Evolutionary conservation across 2,888 invertebrate species (phyloP).

Genomic region (Ennomos quercinarius): DNA sequence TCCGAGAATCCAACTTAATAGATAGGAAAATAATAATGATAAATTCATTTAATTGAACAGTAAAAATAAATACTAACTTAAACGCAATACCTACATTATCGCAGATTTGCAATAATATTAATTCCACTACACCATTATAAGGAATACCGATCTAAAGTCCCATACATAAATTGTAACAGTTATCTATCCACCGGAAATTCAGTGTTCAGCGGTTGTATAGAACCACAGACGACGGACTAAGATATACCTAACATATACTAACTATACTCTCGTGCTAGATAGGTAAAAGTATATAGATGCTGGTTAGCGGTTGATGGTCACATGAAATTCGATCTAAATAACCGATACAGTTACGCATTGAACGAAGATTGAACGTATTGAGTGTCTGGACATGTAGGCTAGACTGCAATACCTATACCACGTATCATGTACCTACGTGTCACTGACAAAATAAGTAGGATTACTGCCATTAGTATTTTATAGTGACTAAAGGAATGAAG

Average conservation of each 20-base stretch:
- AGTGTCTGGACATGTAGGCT: conserved; percentile 29
- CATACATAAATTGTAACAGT: conserved; percentile 18
- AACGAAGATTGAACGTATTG: conserved; percentile 32
- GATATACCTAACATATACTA: too few relatives aligned
- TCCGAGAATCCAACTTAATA: too few relatives aligned
- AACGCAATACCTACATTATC: too few relatives aligned
- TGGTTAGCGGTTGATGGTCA: conserved; percentile 25
- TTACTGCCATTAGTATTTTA: too few relatives aligned
- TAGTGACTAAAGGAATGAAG: too few relatives aligned
- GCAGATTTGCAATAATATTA: conserved; percentile 16
- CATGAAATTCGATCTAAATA: conserved; percentile 53
- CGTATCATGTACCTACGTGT: too few relatives aligned
- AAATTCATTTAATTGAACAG: too few relatives aligned
- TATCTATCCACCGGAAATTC: conserved; percentile 23
- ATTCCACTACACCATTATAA: conserved; percentile 2
- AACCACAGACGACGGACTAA: too few relatives aligned
- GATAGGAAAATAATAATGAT: too few relatives aligned
- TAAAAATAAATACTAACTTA: too few relatives aligned
- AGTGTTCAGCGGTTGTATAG: conserved; percentile 25
- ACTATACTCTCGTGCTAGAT: not conserved
- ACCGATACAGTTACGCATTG: conserved; percentile 55
- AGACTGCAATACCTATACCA: not conserved
- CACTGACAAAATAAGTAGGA: too few relatives aligned
- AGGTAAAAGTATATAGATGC: not conserved
- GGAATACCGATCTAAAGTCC: conserved; percentile 1